Base-by-base conservation (phyloP, 2,888 invertebrate species). In the Asteroscopus sphinx region DNA sequence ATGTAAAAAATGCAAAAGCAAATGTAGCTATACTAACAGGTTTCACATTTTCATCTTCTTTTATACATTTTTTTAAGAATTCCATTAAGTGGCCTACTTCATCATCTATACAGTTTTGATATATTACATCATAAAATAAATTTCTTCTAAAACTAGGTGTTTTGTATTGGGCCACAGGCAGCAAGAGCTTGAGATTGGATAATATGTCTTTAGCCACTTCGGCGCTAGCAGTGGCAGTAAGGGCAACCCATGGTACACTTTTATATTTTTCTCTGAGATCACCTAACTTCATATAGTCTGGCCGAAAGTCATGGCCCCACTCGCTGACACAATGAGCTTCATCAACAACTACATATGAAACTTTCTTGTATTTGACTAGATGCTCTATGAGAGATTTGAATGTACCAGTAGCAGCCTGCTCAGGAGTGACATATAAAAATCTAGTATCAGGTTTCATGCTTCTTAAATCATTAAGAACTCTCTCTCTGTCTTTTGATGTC, bases 231-330 rank as follows among this genome's bases (percentile, higher is more conserved):
- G 99, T 99, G 0, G 99, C 99, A 6, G 99, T 99, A 40, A 99
- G 93, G 0, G 99, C 99, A 46, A 99, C 95, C 95, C 98, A 98
- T 1, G 98, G 96, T 58, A 98, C 95, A 51, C 95, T 93, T 51
- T 95, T 95, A 83, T 97, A 96, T 66, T 83, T 85, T 60, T 93
- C 94, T 76, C 93, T 81, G 36, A 94, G 75, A 48, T 86, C 77
- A 11, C 99, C 98, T 17, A 99, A 92, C 88, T 98, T 98, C 16
- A 99, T 94, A 87, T 99, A 99, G 88, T 98, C 98, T 0, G 98
- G 98, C 6, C 99, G 95, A 87, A 99, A 99, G 89, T 99, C 99
- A 91, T 99, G 99, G 0, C 99, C 99, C 99, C 99, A 99, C 80
- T 99, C 97, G 79, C 98, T 99, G 0, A 99, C 98, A 93, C 99